These are phyloP conservation scores for Phyllotreta striolata DNA, from an alignment of 2,888 invertebrate genomes.

Conservation along the genomic window DNA sequence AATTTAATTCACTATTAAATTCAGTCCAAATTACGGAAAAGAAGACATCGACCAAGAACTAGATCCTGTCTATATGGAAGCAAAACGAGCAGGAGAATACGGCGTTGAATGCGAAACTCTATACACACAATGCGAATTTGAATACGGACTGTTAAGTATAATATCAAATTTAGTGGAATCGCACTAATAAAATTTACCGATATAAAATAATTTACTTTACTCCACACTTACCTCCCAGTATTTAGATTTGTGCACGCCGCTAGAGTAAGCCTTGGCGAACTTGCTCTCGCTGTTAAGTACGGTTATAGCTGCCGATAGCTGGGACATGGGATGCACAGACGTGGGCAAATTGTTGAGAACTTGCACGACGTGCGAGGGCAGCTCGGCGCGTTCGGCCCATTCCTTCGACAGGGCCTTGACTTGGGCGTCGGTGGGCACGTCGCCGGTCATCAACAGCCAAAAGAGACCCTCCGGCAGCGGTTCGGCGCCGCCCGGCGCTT, in stretches of 20 bases:
- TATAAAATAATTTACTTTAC: neutral
- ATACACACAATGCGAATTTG: constrained; percentile 69
- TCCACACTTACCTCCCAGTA: constrained; percentile 81
- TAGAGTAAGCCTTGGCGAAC: constrained; percentile 88
- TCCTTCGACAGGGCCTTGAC: constrained; percentile 77
- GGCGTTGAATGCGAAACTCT: constrained; percentile 70
- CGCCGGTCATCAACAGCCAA: constrained; percentile 90
- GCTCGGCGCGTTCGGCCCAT: constrained; percentile 87
- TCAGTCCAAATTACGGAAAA: constrained; percentile 55
- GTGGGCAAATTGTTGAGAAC: constrained; percentile 92
- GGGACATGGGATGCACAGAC: constrained; percentile 93
- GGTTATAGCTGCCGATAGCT: constrained; percentile 90
- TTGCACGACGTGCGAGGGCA: constrained; percentile 92
- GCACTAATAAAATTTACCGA: constrained; percentile 5
- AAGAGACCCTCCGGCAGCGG: constrained; percentile 93
- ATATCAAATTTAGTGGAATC: constrained; percentile 56
- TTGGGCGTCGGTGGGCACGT: constrained; percentile 84
- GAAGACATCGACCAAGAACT: constrained; percentile 61
- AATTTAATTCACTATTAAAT: too few species aligned
- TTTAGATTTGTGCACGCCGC: constrained; percentile 86
- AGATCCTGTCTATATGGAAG: constrained; percentile 67
- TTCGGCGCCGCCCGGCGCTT: constrained; percentile 80
- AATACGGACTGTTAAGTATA: constrained; percentile 69
- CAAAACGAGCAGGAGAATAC: constrained; percentile 69
- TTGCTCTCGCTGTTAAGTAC: constrained; percentile 91